Base-by-base conservation (phyloP, 2,113 vertebrate genomes). In the Apodemus speciosus region DNA sequence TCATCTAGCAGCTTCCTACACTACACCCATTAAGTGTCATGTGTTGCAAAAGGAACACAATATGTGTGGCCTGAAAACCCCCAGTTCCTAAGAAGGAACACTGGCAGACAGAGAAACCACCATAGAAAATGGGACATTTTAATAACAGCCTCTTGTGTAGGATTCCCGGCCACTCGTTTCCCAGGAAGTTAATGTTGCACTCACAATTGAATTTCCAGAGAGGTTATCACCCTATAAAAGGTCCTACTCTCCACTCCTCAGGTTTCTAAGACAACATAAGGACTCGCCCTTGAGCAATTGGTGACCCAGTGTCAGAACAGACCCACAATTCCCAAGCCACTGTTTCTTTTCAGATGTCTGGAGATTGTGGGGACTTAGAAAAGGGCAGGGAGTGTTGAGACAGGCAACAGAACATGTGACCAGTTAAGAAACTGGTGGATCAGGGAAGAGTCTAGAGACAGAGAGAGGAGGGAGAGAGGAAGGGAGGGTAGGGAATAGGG, bases 81-180 rank as follows among this genome's bases (percentile, higher is more conserved):
- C 89, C 86, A 27, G 66, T 83, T 90, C 77, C 83, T 90, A 60
- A 86, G n/a, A 32, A 87, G 60, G 38, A 95, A 91, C 64, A 56
- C 71, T 95, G 89, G 92, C 83, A 85, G 91, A 81, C 91, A 94
- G 43, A 32, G 94, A 96, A 96, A 96, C 93, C 87, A 91, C 94
- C 69, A 89, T 94, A 89, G 79, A 86, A 96, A 95, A 91, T 13
- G 87, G 69, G 40, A 83, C 73, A 27, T 89, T 89, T 91, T 88
- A 94, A 89, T 81, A 94, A 85, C 69, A 96, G 87, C 84, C 69
- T 95, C n/a, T 90, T 46, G 64, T 76, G 3, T 75, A 95, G 91
- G 53, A 83, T 85, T 93, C 92, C 85, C 32, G 8, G 90, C 88
- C 51, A 51, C 79, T 92, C 35, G 32, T 90, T 96, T 97, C 95